phyloP scores from a whole-genome alignment of 2,113 vertebrate species.

The Nothobranchius kuhntae region DNA sequence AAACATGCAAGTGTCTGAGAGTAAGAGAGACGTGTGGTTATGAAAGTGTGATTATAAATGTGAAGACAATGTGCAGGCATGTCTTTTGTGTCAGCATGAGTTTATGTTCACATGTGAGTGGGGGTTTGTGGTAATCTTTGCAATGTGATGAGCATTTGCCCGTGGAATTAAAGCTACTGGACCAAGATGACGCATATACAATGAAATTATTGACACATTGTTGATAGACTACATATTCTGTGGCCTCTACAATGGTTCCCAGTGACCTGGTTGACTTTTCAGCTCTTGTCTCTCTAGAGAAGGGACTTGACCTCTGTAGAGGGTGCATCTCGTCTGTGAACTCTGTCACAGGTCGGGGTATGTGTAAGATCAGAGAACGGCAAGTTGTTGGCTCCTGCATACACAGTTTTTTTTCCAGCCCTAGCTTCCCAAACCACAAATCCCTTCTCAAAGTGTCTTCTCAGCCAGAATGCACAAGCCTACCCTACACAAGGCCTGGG shows the following conservation, averaged over 20 bases:
- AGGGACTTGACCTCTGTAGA: conserved; percentile 24
- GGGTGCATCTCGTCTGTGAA: conserved; percentile 61
- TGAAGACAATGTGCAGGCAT: conserved; percentile 69
- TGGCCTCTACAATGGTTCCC: too few relatives aligned
- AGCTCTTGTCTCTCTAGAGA: conserved; percentile 50
- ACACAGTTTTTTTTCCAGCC: conserved; percentile 71
- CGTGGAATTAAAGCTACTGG: conserved; percentile 57
- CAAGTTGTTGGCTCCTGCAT: conserved; percentile 57
- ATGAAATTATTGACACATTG: conserved; percentile 59
- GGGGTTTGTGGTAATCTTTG: conserved; percentile 57
- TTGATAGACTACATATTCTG: conserved; percentile 2
- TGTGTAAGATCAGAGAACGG: conserved; percentile 70
- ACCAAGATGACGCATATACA: conserved; percentile 33
- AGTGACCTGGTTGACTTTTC: conserved; percentile 6
- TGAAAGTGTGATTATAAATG: conserved; percentile 65
- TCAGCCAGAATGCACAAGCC: conserved; percentile 67
- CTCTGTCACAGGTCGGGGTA: conserved; percentile 59
- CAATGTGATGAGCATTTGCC: conserved; percentile 46
- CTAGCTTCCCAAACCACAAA: conserved; percentile 74
- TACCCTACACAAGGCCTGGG: conserved; percentile 65
- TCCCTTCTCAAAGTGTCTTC: conserved; percentile 68
- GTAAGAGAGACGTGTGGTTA: conserved; percentile 42
- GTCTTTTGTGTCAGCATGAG: conserved; percentile 62
- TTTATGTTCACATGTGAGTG: conserved; percentile 36
- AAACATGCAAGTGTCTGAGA: conserved; percentile 12